Conservation (phyloP, 2,888 invertebrate species). For the Agonopterix subpropinquella region DNA sequence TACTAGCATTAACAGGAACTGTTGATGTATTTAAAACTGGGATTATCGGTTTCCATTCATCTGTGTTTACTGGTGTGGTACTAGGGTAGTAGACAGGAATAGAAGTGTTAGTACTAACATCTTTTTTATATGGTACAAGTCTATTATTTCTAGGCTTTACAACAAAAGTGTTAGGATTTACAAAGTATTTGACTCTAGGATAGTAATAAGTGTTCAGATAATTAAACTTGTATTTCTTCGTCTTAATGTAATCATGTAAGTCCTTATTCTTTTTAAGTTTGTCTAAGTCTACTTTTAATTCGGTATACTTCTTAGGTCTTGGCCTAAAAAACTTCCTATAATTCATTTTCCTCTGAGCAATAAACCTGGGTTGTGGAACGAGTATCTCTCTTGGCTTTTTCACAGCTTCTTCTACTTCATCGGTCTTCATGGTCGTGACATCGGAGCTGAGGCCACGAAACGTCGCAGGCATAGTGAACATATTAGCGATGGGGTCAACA, state of each 20-base stretch:
- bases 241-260: slow-evolving; percentile 59
- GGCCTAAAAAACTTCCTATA: slow-evolving; percentile 35
- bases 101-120: slow-evolving; percentile 23
- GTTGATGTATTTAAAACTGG: slow-evolving; percentile 29
- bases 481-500: slow-evolving; percentile 57
- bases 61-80: slow-evolving; percentile 10
- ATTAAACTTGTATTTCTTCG: slow-evolving; percentile 65
- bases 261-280: slow-evolving; percentile 63
- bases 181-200: slow-evolving; percentile 58
- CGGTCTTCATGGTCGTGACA: slow-evolving; percentile 44
- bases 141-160: slow-evolving; percentile 46
- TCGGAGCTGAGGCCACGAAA: slow-evolving; percentile 60
- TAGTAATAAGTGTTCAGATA: slow-evolving; percentile 62
- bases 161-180: slow-evolving; percentile 47
- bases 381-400: slow-evolving; percentile 56
- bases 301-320: slow-evolving; percentile 57
- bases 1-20: slow-evolving; percentile 17
- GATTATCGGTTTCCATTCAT: slow-evolving; percentile 51
- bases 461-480: slow-evolving; percentile 60
- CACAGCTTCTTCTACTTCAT: slow-evolving; percentile 40
- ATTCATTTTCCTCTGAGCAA: slow-evolving; percentile 61
- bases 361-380: slow-evolving; percentile 58
- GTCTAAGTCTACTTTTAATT: slow-evolving; percentile 56
- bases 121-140: slow-evolving; percentile 38
- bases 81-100: slow-evolving; percentile 9